Evolutionary conservation across 2,797 vertebrate genomes (phyloP), one percentile per base, ranked within the genome.

Genomic region (Esox lucius): DNA sequence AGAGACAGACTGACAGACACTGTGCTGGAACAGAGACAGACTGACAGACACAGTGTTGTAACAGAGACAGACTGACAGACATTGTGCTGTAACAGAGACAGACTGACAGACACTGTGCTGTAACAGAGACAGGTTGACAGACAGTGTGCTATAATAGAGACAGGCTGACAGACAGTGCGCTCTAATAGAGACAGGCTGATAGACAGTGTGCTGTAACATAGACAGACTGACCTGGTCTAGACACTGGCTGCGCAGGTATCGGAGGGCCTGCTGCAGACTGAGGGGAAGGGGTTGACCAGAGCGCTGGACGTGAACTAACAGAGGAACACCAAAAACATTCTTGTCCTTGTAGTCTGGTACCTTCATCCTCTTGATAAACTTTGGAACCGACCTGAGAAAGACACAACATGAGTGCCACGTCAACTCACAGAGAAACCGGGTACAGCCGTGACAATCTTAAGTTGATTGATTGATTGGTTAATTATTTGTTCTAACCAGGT

Each of bases 301-400:
- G 64, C 97, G 95, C 91, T 99, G 97, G 65, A 99, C 97, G 0
- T 98, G 96, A 69, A 99, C 94, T 51, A 98, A 97, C 78, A 99
- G 94, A 64, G 98, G 98, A 31, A 99, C 96, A 0, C 97, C 97
- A 67, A 99, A 99, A 81, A 99, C 96, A 16, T 96, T 95, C 89
- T 97, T 99, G 88, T 98, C 98, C 89, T 96, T 98, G 86, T 99
- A 99, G 88, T 99, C 97, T 15, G 97, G 98, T 80, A 97, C 96
- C 90, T 98, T 99, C 94, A 96, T 97, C 89, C 98, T 94, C 91
- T 98, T 98, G 96, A 99, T 99, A 86, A 99, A 99, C 91, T 97
- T 99, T 76, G 98, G 97, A 78, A 99, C 97, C 26, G 97, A 95
- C 97, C 98, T 99, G 76, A 79, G 87, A 79, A 11, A 71, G 1